Conservation (phyloP, 2,113 vertebrate species). For the Nothobranchius kuhntae region DNA sequence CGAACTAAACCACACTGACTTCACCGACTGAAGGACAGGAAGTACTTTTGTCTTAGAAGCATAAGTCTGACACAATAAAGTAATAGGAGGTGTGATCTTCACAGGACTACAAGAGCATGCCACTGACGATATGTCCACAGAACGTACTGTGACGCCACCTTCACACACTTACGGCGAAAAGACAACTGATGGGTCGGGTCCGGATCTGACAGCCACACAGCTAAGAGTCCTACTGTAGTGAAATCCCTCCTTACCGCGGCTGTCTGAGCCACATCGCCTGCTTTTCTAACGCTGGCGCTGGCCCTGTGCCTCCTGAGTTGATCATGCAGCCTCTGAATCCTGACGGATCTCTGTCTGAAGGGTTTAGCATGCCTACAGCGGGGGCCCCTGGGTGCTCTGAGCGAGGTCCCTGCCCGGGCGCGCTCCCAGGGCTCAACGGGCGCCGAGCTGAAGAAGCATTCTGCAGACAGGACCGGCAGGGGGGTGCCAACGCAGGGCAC, state of each 20-base stretch:
- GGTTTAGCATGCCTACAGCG: constrained; percentile 67
- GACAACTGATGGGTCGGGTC: constrained; percentile 73
- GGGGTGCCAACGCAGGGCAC: constrained; percentile 79
- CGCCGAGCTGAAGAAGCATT: constrained; percentile 77
- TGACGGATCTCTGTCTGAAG: constrained; percentile 74
- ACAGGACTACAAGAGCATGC: constrained; percentile 76
- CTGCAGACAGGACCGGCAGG: constrained; percentile 72
- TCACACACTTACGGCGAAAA: constrained; percentile 76
- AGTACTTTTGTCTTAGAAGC: background rate
- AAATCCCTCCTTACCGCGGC: constrained; percentile 74
- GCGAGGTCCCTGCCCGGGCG: constrained; percentile 59
- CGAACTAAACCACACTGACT: background rate
- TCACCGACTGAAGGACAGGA: constrained; percentile 1
- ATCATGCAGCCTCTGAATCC: constrained; percentile 80
- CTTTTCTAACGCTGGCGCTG: constrained; percentile 73
- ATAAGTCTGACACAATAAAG: background rate
- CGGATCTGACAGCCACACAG: constrained; percentile 74
- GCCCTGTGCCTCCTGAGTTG: constrained; percentile 75
- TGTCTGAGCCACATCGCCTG: constrained; percentile 67
- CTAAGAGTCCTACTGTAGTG: constrained; percentile 58
- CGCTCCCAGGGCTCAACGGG: constrained; percentile 75
- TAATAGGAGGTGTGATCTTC: constrained; percentile 35
- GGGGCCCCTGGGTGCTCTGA: constrained; percentile 62
- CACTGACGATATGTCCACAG: constrained; percentile 73
- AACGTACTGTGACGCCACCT: constrained; percentile 58